Evolutionary conservation across 2,113 vertebrate genomes (phyloP), one percentile per base, ranked within the genome.

Genomic region (Tonatia bakeri): DNA sequence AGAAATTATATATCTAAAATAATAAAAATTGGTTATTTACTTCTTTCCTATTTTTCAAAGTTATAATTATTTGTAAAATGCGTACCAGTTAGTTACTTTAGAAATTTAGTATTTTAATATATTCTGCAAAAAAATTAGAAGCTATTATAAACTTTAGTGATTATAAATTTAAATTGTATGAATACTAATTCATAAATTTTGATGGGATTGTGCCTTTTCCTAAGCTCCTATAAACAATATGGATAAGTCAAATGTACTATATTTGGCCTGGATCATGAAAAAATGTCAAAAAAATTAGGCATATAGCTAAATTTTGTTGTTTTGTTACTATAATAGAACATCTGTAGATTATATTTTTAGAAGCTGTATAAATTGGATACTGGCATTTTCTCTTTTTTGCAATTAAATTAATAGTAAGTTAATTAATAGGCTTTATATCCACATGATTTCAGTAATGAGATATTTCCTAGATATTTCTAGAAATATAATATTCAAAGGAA

Each of bases 401-500:
- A 79, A 12, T 88, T 45, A 85, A 92, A 85, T 90, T 91, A 52
- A 65, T 94, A 87, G 3, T 72, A 50, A 83, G 0, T 72, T 96
- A 94, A 85, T 96, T 80, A 94, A 15, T 83, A 89, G 4, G 11
- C 17, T n/a, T 92, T 92, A 8, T 0, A 61, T 56, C 3, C 76
- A 33, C 17, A 54, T 15, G 0, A 69, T 83, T 96, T 36, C 67
- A 67, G 61, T 67, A 83, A 94, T 0, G 70, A 79, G 15, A 16
- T 4, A 50, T 88, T 94, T 92, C 73, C 50, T 75, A 75, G 20
- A 33, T 95, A 6, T 40, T 88, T 91, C 36, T 83, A 20, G 76
- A 95, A 88, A 96, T 12, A n/a, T 72, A 79, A 70, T 92, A 2
- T 56, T 59, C 61, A 95, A 79, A 92, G 11, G 19, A 81, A 77